phyloP scores from a whole-genome alignment of 1,140 invertebrate genomes.

The Drosophila baimaii region DNA sequence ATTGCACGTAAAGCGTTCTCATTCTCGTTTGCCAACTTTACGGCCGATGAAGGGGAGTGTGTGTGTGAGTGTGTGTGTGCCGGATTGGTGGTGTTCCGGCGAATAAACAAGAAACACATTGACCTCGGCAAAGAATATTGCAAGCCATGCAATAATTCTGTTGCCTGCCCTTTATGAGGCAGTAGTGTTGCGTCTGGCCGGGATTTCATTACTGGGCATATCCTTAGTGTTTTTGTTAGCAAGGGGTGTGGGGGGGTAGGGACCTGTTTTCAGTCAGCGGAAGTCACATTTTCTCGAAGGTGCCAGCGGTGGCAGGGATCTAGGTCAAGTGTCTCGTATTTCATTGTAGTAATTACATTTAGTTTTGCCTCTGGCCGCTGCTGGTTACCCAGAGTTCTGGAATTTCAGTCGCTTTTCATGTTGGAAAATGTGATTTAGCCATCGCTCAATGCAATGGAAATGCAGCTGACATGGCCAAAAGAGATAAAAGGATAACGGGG shows the following conservation, averaged over 20 bases:
- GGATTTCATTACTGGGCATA: constrained; percentile 50
- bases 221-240: constrained; percentile 8
- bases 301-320: constrained; percentile 27
- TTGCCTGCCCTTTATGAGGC: constrained; percentile 47
- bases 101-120: constrained; percentile 71
- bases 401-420: constrained; percentile 6
- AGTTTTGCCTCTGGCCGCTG: constrained; percentile 37
- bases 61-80: not conserved
- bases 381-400: constrained; percentile 6
- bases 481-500: not conserved
- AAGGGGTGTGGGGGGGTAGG: constrained; percentile 28
- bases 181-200: constrained; percentile 46
- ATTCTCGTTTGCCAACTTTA: constrained; percentile 66
- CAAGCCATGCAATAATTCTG: constrained; percentile 74
- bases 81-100: constrained; percentile 2
- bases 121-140: constrained; percentile 66
- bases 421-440: constrained; percentile 48
- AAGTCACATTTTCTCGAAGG: constrained; percentile 65
- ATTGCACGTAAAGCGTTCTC: constrained; percentile 48
- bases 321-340: constrained; percentile 74
- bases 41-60: constrained; percentile 23
- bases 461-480: constrained; percentile 18
- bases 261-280: constrained; percentile 53
- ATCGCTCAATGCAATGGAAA: constrained; percentile 44
- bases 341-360: constrained; percentile 74